These are phyloP conservation scores for Rhynchomys soricoides DNA, from an alignment of 2,113 vertebrate species.

Conservation along the genomic window DNA sequence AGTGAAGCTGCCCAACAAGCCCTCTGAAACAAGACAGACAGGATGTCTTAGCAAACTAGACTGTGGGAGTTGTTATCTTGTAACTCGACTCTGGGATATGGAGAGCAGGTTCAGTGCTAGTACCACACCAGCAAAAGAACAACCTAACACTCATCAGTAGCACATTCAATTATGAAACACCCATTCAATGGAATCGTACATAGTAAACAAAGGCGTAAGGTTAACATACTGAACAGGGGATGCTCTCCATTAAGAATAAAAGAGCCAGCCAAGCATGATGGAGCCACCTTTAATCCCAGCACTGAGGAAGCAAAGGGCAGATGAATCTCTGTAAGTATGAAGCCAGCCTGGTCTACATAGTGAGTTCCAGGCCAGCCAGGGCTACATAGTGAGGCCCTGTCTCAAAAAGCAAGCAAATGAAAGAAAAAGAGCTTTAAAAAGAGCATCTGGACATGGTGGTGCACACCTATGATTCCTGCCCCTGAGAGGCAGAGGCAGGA, in stretches of 20 bases:
- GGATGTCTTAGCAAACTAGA: background rate
- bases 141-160: background rate
- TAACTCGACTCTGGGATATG: background rate
- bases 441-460: background rate
- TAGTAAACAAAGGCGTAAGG: background rate
- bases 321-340: background rate
- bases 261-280: background rate
- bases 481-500: too few species aligned
- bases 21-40: slow-evolving; percentile 7
- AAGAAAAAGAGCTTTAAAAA: background rate
- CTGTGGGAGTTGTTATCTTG: background rate
- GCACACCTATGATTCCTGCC: background rate
- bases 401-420: background rate
- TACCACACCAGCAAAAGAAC: background rate
- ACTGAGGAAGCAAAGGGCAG: background rate
- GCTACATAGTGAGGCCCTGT: background rate
- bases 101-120: background rate
- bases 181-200: background rate
- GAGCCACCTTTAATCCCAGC: background rate
- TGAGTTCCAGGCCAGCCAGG: background rate
- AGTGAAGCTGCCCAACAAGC: background rate
- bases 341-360: background rate
- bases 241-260: background rate
- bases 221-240: background rate
- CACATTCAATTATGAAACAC: background rate